Evolutionary conservation across 2,113 vertebrate genomes (phyloP), one percentile per base, ranked within the genome.

Genomic region (Gobiocypris rarus): DNA sequence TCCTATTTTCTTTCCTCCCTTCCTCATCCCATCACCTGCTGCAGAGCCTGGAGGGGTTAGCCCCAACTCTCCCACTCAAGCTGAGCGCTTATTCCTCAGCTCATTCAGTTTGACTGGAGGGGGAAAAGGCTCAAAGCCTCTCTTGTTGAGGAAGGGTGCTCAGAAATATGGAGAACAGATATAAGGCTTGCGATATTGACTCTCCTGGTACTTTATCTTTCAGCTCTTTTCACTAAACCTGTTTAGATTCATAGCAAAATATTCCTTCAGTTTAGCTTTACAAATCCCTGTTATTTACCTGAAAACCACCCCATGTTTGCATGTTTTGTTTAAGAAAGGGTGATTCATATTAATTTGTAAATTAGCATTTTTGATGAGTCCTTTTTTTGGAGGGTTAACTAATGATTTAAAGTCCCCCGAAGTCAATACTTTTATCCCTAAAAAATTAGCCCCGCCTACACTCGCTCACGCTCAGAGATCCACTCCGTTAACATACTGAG

Each of bases 201-300:
- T 86, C 70, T 56, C 43, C 56, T 63, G 28, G 31, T 84, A 28
- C 34, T 71, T 41, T 84, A 54, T 56, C 65, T 65, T 63, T 6
- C 28, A 24, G 26, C 59, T 43, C 10, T 38, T 75, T 4, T 63
- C 63, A 84, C 73, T 82, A 87, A 90, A 86, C 88, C 89, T 58
- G 61, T 90, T 91, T 88, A 58, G 79, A 89, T 86, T 89, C 81
- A 86, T 58, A 81, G 81, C 84, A 84, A 83, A 78, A 80, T 89
- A 84, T 83, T 59, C 71, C 86, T 14, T 34, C 31, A 56, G 71
- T 84, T 89, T 91, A 93, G 91, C 88, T 85, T 88, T 88, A 90
- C 84, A 91, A 90, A 93, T 89, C 88, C 85, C 52, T 86, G 83
- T 89, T 91, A 89, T 90, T 90, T 89, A 83, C 58, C 85, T 74